Base-by-base conservation (phyloP, 2,797 vertebrate species). In the Chanos chanos region DNA sequence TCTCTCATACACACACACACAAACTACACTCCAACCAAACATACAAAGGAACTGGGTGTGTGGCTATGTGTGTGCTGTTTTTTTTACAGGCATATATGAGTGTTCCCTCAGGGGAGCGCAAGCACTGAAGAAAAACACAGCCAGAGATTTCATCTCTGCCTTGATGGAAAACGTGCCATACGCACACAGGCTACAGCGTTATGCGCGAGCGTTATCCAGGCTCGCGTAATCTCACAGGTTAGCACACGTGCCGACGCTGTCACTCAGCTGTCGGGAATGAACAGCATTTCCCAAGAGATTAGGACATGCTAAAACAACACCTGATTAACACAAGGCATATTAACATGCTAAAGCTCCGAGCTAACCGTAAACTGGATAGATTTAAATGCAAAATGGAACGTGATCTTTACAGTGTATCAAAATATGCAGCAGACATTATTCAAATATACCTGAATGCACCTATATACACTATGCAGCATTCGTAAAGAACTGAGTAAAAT, bases 241-340 rank as follows among this genome's bases (percentile, higher is more conserved):
- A 71, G 61, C 57, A 48, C 73, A 74, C 2, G 18, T 5, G 66
- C 41, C 5, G 37, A 52, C 61, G 64, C n/a, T n/a, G n/a, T n/a
- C 53, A 70, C 64, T 71, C 12, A 37, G 15, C 62, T 59, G 68
- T 52, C 77, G 59, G 66, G 44, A 28, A 54, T 21, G 40, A 39
- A 22, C 62, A 55, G 48, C 50, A 5, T 70, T 54, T 76, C 82
- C 78, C 77, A 40, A 33, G 76, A 75, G 83, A 81, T 64, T 21
- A 15, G 43, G 69, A 64, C 41, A 50, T 72, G 77, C 80, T 80
- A 69, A 64, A 55, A 61, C 75, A 41, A 71, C 74, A 72, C 48
- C 47, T 77, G 69, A 83, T 85, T 82, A 80, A 61, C 77, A 83
- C 80, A 75, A 73, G 71, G 59, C 61, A 75, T 69, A 56, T 47